Evolutionary conservation across 2,113 vertebrate genomes (phyloP).

Genomic region (Carettochelys insculpta): DNA sequence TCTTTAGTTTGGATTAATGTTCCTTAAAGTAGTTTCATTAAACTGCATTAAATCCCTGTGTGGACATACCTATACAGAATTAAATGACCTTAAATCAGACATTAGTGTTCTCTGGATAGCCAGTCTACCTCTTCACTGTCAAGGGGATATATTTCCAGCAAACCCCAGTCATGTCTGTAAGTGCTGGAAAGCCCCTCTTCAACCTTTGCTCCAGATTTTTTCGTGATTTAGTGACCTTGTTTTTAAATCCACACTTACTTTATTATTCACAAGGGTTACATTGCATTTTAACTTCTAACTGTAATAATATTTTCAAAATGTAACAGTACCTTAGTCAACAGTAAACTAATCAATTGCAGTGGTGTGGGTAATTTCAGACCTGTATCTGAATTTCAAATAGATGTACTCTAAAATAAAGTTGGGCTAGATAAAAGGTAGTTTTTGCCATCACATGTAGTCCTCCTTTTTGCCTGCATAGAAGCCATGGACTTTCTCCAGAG

Average conservation of each 20-base stretch:
- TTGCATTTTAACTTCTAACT: constrained; percentile 40
- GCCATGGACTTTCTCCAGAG: not conserved
- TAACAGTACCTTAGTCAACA: not conserved
- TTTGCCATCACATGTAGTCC: not conserved
- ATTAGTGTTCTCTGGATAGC: not conserved
- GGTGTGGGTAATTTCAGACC: too few relatives aligned
- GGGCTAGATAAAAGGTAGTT: not conserved
- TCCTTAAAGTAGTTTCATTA: not conserved
- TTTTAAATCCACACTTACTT: constrained; percentile 6
- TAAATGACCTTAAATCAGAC: not conserved
- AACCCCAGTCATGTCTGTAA: accelerated
- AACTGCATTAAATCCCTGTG: not conserved
- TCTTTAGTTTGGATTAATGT: too few relatives aligned
- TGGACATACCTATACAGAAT: not conserved
- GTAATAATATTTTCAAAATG: not conserved
- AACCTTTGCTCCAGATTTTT: too few relatives aligned
- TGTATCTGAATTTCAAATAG: not conserved
- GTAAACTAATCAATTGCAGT: too few relatives aligned
- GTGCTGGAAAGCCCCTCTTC: not conserved
- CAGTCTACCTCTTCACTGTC: not conserved
- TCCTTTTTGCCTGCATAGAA: not conserved
- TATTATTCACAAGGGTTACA: constrained; percentile 36
- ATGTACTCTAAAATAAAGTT: not conserved
- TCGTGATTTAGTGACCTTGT: not conserved
- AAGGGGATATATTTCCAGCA: not conserved